Conservation (phyloP, 2,797 vertebrate species). For the Passerculus sandwichensis region DNA sequence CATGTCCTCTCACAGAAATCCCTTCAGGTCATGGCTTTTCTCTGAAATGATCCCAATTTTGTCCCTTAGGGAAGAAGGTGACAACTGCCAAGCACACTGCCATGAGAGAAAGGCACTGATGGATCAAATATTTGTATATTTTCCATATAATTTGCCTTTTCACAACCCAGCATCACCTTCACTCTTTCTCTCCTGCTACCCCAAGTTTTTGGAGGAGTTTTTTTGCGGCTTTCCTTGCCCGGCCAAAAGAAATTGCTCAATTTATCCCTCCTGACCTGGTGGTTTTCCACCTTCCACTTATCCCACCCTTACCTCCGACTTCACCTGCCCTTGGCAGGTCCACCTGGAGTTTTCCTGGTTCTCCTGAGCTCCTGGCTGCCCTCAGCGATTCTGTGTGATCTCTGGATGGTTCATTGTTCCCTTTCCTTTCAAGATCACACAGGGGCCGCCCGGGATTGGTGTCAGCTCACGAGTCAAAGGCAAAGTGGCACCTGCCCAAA, state of each 20-base stretch:
- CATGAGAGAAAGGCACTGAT: background rate
- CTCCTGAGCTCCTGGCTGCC: background rate
- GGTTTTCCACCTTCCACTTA: background rate
- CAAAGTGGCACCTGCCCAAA: conserved; percentile 33
- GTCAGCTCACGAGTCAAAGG: background rate
- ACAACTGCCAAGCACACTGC: background rate
- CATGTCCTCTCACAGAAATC: background rate
- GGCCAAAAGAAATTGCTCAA: background rate
- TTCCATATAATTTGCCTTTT: background rate
- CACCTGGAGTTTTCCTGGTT: background rate
- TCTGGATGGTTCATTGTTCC: conserved; percentile 39
- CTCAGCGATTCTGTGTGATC: background rate
- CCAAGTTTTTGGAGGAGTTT: background rate
- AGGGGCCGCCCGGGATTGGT: background rate
- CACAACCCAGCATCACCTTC: background rate
- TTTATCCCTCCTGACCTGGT: background rate
- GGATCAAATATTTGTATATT: background rate
- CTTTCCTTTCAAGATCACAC: conserved; percentile 54
- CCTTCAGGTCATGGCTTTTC: background rate
- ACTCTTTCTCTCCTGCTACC: background rate
- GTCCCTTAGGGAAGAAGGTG: background rate
- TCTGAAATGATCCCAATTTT: background rate
- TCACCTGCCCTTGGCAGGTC: background rate
- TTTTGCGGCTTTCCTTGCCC: background rate
- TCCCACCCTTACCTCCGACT: background rate